Conservation (phyloP, 1,140 invertebrate species). For the Popillia japonica region DNA sequence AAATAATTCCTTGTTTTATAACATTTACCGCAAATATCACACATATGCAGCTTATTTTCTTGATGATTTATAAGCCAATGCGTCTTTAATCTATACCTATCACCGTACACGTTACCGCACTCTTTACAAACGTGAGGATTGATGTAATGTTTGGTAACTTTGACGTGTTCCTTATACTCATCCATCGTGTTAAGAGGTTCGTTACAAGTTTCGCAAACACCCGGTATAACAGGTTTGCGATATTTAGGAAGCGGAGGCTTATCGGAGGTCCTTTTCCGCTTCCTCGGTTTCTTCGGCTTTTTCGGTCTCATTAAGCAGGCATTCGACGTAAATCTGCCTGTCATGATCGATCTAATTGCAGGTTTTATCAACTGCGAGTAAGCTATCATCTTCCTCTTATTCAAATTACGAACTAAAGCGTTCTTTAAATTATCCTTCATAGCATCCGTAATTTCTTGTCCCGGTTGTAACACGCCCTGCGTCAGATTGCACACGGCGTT, state of each 20-base stretch:
- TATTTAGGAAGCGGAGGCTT: constrained; percentile 6
- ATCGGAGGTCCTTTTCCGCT: background rate
- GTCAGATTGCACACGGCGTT: background rate
- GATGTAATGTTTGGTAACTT: constrained; percentile 19
- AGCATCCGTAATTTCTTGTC: background rate
- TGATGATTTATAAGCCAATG: constrained; percentile 5
- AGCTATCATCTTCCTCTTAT: constrained; percentile 18
- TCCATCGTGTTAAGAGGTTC: background rate
- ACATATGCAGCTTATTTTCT: background rate
- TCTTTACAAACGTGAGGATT: constrained; percentile 4
- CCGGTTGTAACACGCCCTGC: background rate
- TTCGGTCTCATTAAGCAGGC: background rate
- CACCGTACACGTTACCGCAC: background rate
- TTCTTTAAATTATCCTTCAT: background rate
- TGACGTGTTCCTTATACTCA: background rate
- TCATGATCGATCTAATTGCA: background rate
- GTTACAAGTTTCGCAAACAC: constrained; percentile 20
- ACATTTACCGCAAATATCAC: constrained; percentile 10
- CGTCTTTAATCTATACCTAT: constrained; percentile 5
- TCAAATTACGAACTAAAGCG: constrained; percentile 7
- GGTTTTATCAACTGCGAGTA: background rate
- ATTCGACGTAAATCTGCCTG: background rate
- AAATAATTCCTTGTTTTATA: background rate
- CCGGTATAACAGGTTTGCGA: background rate
- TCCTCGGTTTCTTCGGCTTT: background rate